phyloP scores from a whole-genome alignment of 2,797 vertebrate species.

The Semaprochilodus insignis region DNA sequence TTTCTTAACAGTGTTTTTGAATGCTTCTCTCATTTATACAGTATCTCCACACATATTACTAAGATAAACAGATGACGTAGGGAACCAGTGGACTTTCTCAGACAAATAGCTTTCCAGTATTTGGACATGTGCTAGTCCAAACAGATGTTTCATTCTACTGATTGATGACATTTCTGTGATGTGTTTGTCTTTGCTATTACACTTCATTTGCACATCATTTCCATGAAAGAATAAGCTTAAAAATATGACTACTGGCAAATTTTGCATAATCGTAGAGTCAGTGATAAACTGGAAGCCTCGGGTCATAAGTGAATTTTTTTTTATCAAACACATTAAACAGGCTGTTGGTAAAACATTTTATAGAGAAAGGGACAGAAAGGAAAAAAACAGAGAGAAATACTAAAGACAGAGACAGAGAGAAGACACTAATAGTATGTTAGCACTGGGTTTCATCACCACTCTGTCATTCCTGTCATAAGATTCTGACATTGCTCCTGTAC shows the following conservation, averaged over 20 bases:
- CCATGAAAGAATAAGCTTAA: conserved; percentile 8
- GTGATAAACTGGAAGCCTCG: not conserved
- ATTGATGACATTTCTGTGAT: not conserved
- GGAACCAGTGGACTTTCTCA: not conserved
- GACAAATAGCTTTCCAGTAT: not conserved
- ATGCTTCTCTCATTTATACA: not conserved
- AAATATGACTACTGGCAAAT: not conserved
- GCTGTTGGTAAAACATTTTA: not conserved
- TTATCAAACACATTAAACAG: not conserved
- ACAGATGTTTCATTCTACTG: not conserved
- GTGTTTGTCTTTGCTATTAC: not conserved
- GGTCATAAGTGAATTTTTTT: not conserved
- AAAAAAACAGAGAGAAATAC: not conserved
- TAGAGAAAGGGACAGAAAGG: not conserved
- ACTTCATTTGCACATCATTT: conserved; percentile 2
- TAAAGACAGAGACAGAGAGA: not conserved
- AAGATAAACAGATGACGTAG: not conserved
- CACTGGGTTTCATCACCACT: not conserved
- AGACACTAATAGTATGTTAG: not conserved
- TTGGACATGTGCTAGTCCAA: not conserved
- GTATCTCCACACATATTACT: not conserved
- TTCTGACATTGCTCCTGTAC: conserved; percentile 52
- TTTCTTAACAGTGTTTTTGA: not conserved
- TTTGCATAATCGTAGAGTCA: not conserved
- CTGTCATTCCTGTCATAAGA: not conserved